These are phyloP conservation scores for Brienomyrus longianalis DNA, from an alignment of 2,113 vertebrate genomes.

Conservation along the genomic window DNA sequence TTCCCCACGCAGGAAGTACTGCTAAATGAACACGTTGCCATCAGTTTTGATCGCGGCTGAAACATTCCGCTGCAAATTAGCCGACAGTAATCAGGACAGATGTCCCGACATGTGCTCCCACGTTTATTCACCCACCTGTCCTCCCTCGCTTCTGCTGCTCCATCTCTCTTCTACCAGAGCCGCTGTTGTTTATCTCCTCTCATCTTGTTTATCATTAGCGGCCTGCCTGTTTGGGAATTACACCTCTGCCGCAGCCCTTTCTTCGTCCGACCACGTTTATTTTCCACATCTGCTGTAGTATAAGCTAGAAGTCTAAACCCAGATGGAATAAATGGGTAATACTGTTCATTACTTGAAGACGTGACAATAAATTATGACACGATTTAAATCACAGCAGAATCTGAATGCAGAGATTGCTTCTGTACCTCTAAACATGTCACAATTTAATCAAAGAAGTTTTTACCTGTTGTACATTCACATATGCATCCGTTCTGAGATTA, in stretches of 20 bases:
- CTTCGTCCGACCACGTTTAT: neutral
- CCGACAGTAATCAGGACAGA: conserved; percentile 69
- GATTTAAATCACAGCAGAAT: neutral
- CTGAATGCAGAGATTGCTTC: neutral
- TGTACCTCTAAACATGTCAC: neutral
- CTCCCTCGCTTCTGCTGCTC: conserved; percentile 49
- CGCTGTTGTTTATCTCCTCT: conserved; percentile 64
- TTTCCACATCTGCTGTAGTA: neutral
- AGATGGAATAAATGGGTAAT: neutral
- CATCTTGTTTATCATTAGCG: conserved; percentile 62
- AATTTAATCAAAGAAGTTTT: neutral
- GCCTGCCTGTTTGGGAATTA: conserved; percentile 28
- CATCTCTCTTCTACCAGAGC: conserved; percentile 59
- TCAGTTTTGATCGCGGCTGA: conserved; percentile 65
- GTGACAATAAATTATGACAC: neutral
- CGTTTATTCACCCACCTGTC: conserved; percentile 52
- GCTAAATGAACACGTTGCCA: conserved; percentile 39
- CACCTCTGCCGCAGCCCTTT: neutral
- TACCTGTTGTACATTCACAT: neutral
- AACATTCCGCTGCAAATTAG: conserved; percentile 65
- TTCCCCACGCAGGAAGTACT: neutral
- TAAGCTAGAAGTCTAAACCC: neutral
- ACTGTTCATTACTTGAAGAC: neutral
- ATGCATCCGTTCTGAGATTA: neutral
- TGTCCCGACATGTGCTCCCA: conserved; percentile 68